These are phyloP conservation scores for Pseudococcus viburni DNA, from an alignment of 2,888 invertebrate genomes.

Conservation along the genomic window DNA sequence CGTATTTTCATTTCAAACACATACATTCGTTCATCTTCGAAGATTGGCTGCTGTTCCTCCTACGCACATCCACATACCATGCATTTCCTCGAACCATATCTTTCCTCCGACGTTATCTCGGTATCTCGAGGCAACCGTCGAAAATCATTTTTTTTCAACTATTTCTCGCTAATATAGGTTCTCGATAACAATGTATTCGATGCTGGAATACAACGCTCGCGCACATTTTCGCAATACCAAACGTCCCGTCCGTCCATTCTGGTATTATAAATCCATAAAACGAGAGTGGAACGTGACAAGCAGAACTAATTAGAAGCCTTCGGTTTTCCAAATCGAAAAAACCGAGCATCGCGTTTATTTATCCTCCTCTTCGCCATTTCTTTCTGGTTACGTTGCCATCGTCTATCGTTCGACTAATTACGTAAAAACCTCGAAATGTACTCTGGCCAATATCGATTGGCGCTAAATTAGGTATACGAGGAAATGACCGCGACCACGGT, in stretches of 20 bases:
- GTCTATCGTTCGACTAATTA: neutral
- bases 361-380: neutral
- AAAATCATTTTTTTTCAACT: neutral
- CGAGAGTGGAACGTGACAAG: conserved; percentile 25
- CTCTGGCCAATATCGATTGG: conserved; percentile 34
- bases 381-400: neutral
- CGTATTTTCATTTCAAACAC: neutral
- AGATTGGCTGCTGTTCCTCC: neutral
- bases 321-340: conserved; percentile 41
- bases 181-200: neutral
- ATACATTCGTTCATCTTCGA: neutral
- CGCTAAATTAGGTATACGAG: conserved; percentile 52
- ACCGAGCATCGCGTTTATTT: neutral
- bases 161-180: neutral
- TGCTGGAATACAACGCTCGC: neutral
- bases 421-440: conserved; percentile 51
- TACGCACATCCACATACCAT: neutral
- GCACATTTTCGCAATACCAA: conserved; percentile 1
- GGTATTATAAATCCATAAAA: conserved; percentile 48
- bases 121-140: neutral
- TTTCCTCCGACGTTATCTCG: neutral
- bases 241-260: neutral
- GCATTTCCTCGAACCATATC: neutral
- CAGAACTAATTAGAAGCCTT: conserved; percentile 36
- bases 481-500: conserved; percentile 15